Base-by-base conservation (phyloP, 2,113 vertebrate species). In the Naja naja region DNA sequence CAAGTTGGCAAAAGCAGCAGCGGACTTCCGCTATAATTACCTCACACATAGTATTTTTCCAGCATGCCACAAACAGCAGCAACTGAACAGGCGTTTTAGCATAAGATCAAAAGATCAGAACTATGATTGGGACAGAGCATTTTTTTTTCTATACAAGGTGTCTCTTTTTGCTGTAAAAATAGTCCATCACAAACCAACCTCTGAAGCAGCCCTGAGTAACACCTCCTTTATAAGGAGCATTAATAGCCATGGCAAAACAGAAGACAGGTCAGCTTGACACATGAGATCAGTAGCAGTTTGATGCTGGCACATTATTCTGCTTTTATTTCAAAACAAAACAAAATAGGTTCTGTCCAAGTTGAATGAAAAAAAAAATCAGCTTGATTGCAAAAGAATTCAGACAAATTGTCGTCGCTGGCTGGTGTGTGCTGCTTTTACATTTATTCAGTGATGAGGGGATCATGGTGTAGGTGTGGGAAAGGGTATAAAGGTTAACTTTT, bases 1-100 rank as follows among this genome's bases (percentile, higher is more conserved):
- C 39, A 69, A 95, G 94, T 74, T 34, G 89, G 25, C 94, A 90
- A 90, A 53, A 93, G 43, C 89, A 93, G 60, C 89, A 93, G 55
- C 58, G 91, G 94, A 49, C 88, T 94, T 93, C 55, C 90, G 90
- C 60, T 74, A 85, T 89, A 8, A 0, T 22, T 58, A 58, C 45
- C 30, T 58, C 85, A 34, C 0, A 2, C 4, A 45, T 1, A 88
- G 23, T 11, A 69, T 91, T 58, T 94, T 93, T 94, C 69, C 90
- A 93, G 69, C 5, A 91, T 2, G 27, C 25, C 1, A 2, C 0
- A 92, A 91, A 10, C 60, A 85, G 58, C 0, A 0, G 89, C 94
- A 91, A 11, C 64, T 39, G 87, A 85, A 64, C 49, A 87, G 43
- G 85, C 4, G 0, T 39, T 0, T 45, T n/a, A 53, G 30, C 5